Evolutionary conservation across 1,140 invertebrate genomes (phyloP).

Genomic region (Listronotus oregonensis): DNA sequence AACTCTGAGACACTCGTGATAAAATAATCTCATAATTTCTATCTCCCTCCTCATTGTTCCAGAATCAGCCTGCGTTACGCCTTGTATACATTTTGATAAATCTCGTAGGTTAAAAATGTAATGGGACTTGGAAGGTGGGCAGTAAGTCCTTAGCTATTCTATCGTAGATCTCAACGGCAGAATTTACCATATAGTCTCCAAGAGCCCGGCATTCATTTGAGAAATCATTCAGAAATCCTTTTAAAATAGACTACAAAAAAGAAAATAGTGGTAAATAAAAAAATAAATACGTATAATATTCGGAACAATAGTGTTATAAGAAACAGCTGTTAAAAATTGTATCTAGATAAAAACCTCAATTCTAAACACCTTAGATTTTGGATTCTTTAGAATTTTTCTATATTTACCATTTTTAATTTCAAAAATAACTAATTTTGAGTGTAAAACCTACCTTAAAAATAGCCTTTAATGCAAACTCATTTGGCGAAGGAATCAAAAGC

Average conservation of each 20-base stretch:
- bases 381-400: no score
- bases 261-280: slow-evolving; percentile 21
- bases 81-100: slow-evolving; percentile 89
- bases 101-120: slow-evolving; percentile 91
- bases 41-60: slow-evolving; percentile 66
- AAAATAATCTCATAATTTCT: slow-evolving; percentile 76
- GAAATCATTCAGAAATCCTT: slow-evolving; percentile 79
- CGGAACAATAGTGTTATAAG: no score
- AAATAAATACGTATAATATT: no score
- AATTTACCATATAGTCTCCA: slow-evolving; percentile 74
- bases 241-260: slow-evolving; percentile 67
- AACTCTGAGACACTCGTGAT: slow-evolving; percentile 87
- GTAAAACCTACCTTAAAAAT: slow-evolving; percentile 74
- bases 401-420: no score
- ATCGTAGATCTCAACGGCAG: slow-evolving; percentile 80
- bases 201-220: slow-evolving; percentile 70
- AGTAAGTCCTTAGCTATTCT: slow-evolving; percentile 77
- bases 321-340: no score
- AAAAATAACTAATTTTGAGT: no score
- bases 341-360: no score
- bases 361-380: no score
- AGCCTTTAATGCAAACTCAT: slow-evolving; percentile 73
- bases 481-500: slow-evolving; percentile 75
- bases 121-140: slow-evolving; percentile 88
- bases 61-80: slow-evolving; percentile 75